Percentiles rank a stretch among this genome's conserved stretches.
Conservation (phyloP, 2,888 invertebrate genomes). For the Ypsolopha scabrella region DNA sequence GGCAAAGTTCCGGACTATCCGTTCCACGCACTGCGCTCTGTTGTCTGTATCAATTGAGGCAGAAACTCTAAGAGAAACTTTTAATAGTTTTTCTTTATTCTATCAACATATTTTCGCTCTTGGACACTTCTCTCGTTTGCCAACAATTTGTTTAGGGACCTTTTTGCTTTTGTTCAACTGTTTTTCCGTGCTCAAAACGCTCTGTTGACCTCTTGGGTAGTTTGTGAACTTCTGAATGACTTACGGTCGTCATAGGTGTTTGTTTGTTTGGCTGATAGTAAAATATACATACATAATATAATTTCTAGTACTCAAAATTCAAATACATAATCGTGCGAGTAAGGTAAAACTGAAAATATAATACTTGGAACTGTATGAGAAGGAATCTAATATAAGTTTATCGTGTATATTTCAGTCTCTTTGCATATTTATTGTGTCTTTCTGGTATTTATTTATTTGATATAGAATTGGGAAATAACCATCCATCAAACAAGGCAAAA, state of each 20-base stretch:
- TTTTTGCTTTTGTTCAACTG: constrained; percentile 37
- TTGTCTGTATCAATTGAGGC: constrained; percentile 45
- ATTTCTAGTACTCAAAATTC: too few species aligned
- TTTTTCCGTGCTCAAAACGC: not conserved
- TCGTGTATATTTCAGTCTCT: too few species aligned
- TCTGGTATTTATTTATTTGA: too few species aligned
- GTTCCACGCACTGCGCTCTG: constrained; percentile 37
- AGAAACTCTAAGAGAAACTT: constrained; percentile 52
- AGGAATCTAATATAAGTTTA: too few species aligned
- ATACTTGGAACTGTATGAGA: too few species aligned
- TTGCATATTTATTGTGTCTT: too few species aligned
- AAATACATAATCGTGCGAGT: too few species aligned
- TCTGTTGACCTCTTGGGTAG: constrained; percentile 44
- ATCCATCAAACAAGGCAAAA: too few species aligned
- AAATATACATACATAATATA: too few species aligned
- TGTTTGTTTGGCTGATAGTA: too few species aligned
- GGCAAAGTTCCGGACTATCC: constrained; percentile 17
- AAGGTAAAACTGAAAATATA: too few species aligned
- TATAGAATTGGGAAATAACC: too few species aligned
- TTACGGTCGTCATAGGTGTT: not conserved
- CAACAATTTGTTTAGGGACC: constrained; percentile 62
- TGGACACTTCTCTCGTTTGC: constrained; percentile 63
- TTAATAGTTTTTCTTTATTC: constrained; percentile 69
- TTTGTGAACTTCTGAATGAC: constrained; percentile 37
- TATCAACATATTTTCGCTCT: constrained; percentile 67